These are phyloP conservation scores for Sebastes minor DNA, from an alignment of 2,797 vertebrate genomes.

Conservation along the genomic window DNA sequence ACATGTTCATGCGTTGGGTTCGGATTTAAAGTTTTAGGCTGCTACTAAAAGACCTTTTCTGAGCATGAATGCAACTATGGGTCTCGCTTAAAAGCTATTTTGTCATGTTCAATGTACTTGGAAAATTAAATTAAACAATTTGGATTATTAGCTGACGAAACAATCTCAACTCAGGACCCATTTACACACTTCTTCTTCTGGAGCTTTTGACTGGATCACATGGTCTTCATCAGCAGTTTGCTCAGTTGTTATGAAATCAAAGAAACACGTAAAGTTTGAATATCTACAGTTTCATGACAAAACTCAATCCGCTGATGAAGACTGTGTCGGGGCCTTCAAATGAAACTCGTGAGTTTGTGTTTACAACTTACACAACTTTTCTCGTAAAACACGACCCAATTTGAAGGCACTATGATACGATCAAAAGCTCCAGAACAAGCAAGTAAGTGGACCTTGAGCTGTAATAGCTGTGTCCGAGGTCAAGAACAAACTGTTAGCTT, in stretches of 20 bases:
- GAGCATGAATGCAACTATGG: background rate
- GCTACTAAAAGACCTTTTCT: background rate
- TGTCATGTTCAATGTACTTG: background rate
- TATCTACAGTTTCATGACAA: background rate
- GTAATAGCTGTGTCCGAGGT: background rate
- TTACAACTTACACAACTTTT: too few relatives aligned
- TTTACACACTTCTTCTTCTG: background rate
- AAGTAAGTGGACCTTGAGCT: background rate
- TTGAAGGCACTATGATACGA: too few relatives aligned
- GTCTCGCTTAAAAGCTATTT: background rate
- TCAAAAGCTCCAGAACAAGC: too few relatives aligned
- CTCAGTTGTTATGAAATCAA: background rate
- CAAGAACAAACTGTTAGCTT: background rate
- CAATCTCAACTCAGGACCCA: background rate
- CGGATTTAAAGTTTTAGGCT: background rate
- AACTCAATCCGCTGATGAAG: constrained; percentile 10
- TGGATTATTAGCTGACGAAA: background rate
- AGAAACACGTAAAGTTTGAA: background rate
- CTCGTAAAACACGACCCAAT: too few relatives aligned
- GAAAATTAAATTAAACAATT: background rate
- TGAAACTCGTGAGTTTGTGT: too few relatives aligned
- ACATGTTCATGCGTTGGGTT: background rate
- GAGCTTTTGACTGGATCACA: constrained; percentile 2
- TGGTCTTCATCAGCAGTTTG: background rate
- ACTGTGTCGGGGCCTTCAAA: background rate